Evolutionary conservation across 2,888 invertebrate species (phyloP).

Genomic region (Noctua janthina): DNA sequence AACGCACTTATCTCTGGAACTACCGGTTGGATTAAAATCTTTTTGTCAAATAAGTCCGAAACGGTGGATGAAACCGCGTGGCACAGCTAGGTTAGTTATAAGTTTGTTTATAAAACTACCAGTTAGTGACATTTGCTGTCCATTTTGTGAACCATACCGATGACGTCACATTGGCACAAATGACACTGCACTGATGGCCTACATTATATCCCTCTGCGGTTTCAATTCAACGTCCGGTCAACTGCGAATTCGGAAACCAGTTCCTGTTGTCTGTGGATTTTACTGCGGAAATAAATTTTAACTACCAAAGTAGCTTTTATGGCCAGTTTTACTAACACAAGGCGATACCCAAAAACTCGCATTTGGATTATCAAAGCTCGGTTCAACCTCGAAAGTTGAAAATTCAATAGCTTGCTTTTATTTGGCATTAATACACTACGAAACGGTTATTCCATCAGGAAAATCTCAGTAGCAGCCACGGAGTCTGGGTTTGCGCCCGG

Average conservation of each 20-base stretch:
- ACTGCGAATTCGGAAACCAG: conserved; percentile 34
- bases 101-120: background rate
- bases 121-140: background rate
- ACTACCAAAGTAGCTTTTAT: background rate
- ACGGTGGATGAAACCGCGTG: background rate
- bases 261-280: conserved; percentile 32
- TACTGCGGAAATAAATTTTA: conserved; percentile 18
- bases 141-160: background rate
- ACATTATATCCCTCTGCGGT: conserved; percentile 38
- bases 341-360: background rate
- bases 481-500: too few relatives aligned
- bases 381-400: background rate
- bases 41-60: background rate
- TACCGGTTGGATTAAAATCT: background rate
- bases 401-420: background rate
- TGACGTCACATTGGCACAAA: conserved; percentile 12
- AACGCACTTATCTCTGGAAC: background rate
- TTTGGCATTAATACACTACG: background rate
- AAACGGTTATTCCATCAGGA: too few relatives aligned
- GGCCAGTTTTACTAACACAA: background rate
- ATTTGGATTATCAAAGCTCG: background rate
- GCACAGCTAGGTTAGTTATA: background rate
- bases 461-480: too few relatives aligned
- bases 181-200: conserved; percentile 19
- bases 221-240: conserved; percentile 36